Percentiles rank a stretch among this genome's conserved stretches.
Evolutionary conservation across 2,113 vertebrate species (phyloP).

Genomic region (Tor tambroides): DNA sequence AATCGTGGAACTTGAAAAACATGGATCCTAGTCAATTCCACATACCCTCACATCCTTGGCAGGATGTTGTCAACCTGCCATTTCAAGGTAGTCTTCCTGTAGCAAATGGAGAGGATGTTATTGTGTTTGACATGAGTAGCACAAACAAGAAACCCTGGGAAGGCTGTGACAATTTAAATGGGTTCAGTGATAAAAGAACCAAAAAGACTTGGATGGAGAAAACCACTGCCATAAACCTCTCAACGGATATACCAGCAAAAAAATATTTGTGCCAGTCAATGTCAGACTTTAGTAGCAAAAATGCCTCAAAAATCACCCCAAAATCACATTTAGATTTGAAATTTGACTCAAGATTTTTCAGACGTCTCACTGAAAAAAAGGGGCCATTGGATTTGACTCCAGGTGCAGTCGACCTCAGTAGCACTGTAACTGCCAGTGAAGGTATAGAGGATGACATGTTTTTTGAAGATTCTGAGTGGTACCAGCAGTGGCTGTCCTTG

Average conservation of each 20-base stretch:
- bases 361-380: slow-evolving; percentile 78
- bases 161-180: slow-evolving; percentile 72
- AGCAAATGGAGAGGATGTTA: slow-evolving; percentile 66
- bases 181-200: slow-evolving; percentile 45
- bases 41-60: slow-evolving; percentile 77
- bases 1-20: slow-evolving; percentile 65
- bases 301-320: slow-evolving; percentile 64
- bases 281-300: slow-evolving; percentile 67
- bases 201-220: no score
- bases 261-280: slow-evolving; percentile 68
- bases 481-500: slow-evolving; percentile 88
- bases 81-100: slow-evolving; percentile 68
- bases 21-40: slow-evolving; percentile 70
- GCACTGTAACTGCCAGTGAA: slow-evolving; percentile 71
- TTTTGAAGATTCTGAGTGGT: slow-evolving; percentile 81
- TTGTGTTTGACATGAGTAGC: slow-evolving; percentile 78
- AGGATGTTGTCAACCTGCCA: slow-evolving; percentile 54
- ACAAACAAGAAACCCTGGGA: slow-evolving; percentile 68
- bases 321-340: slow-evolving; percentile 71
- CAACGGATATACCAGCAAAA: slow-evolving; percentile 58
- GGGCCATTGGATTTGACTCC: slow-evolving; percentile 86
- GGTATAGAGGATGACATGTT: slow-evolving; percentile 70
- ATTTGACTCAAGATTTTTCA: slow-evolving; percentile 73
- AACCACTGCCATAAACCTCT: slow-evolving; percentile 71
- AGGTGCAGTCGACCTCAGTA: slow-evolving; percentile 56